Base-by-base conservation (phyloP, 2,888 invertebrate species). In the Erebia epiphron region DNA sequence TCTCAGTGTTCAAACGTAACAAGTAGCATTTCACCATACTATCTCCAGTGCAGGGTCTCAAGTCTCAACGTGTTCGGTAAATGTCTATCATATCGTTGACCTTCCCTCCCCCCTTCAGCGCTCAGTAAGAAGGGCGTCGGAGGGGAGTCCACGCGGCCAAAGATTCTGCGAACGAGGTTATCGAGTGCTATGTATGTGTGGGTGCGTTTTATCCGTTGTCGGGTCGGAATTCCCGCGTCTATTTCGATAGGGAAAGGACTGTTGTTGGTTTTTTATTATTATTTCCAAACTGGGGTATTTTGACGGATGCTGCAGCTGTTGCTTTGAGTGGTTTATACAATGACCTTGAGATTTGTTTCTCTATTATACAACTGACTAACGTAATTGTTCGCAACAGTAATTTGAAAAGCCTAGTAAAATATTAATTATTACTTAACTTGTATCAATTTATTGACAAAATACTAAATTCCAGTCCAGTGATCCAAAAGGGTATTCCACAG, bases 61-160 rank as follows among this genome's bases (percentile, higher is more conserved):
- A 75, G 86, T 89, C 75, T 77, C 75, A 83, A 87, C 88, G 80
- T 83, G 89, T 84, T 82, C 73, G 74, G 73, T 56, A 76, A 73
- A 75, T 63, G 62, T 70, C 81, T 79, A 78, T 67, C 73, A 57
- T 70, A 70, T 16, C 4, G 14, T 50, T 58, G 83, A 77, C 14
- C 82, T 81, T 21, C 81, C 77, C 74, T 78, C 71, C 78, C 82
- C 76, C 83, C 77, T 79, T 73, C 75, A 16, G 35, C 62, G 63
- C 61, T 71, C 74, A 58, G 50, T 58, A 68, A 18, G 13, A 1
- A 69, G 63, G 76, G 78, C 71, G 77, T 65, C 66, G 26, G 72
- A 80, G 79, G 86, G 85, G 82, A 65, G 62, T 14, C 72, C 68
- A 62, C 68, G 77, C 75, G 75, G 65, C 60, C 67, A 71, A 67